A percentile compares a stretch with the other conserved stretches of the same genome.
Conservation (phyloP, 2,113 vertebrate genomes). For the Crotophaga sulcirostris region DNA sequence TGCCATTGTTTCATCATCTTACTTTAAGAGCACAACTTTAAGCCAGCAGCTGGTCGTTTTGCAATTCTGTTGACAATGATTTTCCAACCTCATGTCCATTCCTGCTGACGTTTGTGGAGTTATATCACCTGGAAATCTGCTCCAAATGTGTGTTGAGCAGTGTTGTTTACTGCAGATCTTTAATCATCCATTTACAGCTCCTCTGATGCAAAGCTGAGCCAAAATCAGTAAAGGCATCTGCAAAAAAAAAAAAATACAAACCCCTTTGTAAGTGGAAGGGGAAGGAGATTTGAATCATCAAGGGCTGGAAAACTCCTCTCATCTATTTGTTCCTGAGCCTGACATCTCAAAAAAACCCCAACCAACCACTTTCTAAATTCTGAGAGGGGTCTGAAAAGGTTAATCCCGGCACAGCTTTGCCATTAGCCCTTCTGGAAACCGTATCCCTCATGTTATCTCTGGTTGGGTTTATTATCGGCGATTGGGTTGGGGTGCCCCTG, state of each 20-base stretch:
- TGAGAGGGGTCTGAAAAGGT: constrained; percentile 5
- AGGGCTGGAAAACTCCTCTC: constrained; percentile 31
- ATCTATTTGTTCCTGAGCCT: neutral
- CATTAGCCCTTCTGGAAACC: neutral
- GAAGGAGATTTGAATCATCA: constrained; percentile 2
- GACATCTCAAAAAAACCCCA: neutral
- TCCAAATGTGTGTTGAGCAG: neutral
- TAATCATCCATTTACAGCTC: neutral
- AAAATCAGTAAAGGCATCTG: neutral
- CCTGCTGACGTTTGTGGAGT: neutral
- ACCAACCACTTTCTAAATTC: neutral
- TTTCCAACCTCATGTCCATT: neutral
- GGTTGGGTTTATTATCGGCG: neutral
- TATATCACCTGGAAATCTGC: constrained; percentile 29
- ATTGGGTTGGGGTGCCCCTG: neutral
- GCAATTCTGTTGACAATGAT: neutral
- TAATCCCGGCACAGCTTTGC: neutral
- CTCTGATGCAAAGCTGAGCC: neutral
- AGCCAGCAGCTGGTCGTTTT: neutral
- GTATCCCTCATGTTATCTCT: neutral
- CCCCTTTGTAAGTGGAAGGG: neutral
- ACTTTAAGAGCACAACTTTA: neutral
- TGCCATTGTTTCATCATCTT: neutral
- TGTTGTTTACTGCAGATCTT: neutral
- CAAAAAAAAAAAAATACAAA: neutral